These are phyloP conservation scores for Nilaparvata lugens DNA, from an alignment of 1,140 invertebrate genomes.

Conservation along the genomic window DNA sequence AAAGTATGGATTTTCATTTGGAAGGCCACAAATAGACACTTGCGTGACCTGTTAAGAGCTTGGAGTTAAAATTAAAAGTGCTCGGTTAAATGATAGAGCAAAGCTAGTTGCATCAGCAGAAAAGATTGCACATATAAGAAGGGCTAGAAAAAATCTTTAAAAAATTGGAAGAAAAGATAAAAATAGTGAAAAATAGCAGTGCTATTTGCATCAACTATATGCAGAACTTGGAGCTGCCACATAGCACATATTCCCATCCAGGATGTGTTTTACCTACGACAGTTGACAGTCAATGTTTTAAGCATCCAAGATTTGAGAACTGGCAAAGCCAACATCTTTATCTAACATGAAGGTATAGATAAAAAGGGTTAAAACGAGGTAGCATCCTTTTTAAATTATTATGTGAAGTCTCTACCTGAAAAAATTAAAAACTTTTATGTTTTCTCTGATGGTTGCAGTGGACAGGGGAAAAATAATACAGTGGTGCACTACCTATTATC, in stretches of 20 bases:
- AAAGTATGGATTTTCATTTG: slow-evolving; percentile 1
- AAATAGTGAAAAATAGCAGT: too few relatives aligned
- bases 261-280: too few relatives aligned
- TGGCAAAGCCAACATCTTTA: neutral
- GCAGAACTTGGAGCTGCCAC: too few relatives aligned
- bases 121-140: neutral
- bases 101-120: neutral
- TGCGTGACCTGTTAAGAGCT: neutral
- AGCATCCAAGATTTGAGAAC: slow-evolving; percentile 1
- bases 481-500: slow-evolving; percentile 14
- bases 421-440: slow-evolving; percentile 14
- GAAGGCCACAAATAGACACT: neutral
- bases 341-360: slow-evolving; percentile 16
- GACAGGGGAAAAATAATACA: slow-evolving; percentile 19
- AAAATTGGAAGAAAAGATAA: neutral
- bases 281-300: too few relatives aligned
- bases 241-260: too few relatives aligned
- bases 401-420: neutral
- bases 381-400: slow-evolving; percentile 16
- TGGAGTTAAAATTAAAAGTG: neutral
- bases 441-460: slow-evolving; percentile 15
- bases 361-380: slow-evolving; percentile 15
- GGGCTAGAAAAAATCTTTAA: neutral
- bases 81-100: neutral
- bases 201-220: too few relatives aligned